Evolutionary conservation across 2,888 invertebrate species (phyloP), one percentile per base, ranked within the genome.

Genomic region (Salpingus planirostris): DNA sequence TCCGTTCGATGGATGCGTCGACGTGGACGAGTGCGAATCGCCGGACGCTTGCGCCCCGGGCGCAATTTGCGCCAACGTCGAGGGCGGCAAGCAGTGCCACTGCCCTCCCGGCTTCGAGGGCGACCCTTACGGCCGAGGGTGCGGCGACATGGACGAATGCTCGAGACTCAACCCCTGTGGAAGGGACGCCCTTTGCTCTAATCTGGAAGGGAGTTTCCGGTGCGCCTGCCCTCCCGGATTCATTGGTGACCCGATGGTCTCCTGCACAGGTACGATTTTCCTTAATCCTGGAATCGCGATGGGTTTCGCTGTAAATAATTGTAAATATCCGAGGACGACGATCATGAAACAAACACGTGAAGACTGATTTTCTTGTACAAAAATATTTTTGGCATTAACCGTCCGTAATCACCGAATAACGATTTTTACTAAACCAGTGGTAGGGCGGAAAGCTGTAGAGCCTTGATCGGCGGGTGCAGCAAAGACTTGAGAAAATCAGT

Each of bases 181-280:
- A 30, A 71, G 80, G 40, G 77, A 78, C 48, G 88, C 90, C 3
- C 66, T 77, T 30, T 91, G 91, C 59, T 74, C 78, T 40, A 89
- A 90, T 60, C 67, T 78, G 29, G 78, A 80, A 36, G 89, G 87
- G 44, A 79, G 78, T 49, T 87, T 78, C 64, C 76, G 77, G 46
- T 91, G 91, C 63, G 58, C 77, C 25, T 91, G 91, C 62, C 87
- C 87, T 29, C 77, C 80, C 50, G 90, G 90, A 50, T 87, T 78
- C 64, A 71, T 76, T 46, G 89, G 89, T 48, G 80, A 90, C 63
- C 83, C 89, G 11, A 71, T 77, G 60, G 66, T 72, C 29, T 74
- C 73, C 47, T 89, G 88, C 64, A 71, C 73, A 66, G 86, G 86
- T 86, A 76, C 43, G 47, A 46, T 27, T 28, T n/a, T n/a, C n/a